phyloP scores from a whole-genome alignment of 2,113 vertebrate genomes.

The Oreochromis niloticus region DNA sequence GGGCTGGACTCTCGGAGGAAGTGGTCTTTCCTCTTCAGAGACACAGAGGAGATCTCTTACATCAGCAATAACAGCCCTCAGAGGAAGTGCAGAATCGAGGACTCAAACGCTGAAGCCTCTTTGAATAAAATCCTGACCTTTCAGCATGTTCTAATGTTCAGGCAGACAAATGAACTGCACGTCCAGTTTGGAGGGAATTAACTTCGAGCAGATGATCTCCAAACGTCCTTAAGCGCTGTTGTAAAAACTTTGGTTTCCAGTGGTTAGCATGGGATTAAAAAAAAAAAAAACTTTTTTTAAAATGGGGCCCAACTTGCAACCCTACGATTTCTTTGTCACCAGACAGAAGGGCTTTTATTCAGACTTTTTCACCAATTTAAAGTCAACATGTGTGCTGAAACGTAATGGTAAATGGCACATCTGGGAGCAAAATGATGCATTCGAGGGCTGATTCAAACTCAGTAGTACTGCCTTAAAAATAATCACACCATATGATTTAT shows the following conservation, averaged over 20 bases:
- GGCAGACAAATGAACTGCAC: background rate
- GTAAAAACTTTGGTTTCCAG: background rate
- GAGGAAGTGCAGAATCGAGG: background rate
- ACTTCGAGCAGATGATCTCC: background rate
- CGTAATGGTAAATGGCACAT: background rate
- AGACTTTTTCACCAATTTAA: conserved; percentile 32
- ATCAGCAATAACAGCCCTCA: conserved; percentile 70
- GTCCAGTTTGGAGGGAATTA: background rate
- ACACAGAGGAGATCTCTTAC: conserved; percentile 20
- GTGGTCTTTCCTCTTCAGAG: conserved; percentile 33
- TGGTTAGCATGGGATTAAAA: background rate
- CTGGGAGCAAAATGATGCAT: background rate
- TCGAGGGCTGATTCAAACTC: conserved; percentile 54
- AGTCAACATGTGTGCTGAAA: conserved; percentile 2
- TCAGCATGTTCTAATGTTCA: conserved; percentile 35
- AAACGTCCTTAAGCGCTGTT: conserved; percentile 3
- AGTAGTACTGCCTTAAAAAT: conserved; percentile 61
- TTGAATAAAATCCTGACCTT: background rate
- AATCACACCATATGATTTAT: conserved; percentile 10
- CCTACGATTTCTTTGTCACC: background rate
- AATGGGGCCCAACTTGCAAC: background rate
- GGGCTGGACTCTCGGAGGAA: conserved; percentile 13
- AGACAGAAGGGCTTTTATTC: conserved; percentile 63
- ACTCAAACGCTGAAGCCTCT: background rate
- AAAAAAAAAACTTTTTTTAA: background rate